phyloP scores from a whole-genome alignment of 1,140 invertebrate genomes.

The Latrodectus geometricus region DNA sequence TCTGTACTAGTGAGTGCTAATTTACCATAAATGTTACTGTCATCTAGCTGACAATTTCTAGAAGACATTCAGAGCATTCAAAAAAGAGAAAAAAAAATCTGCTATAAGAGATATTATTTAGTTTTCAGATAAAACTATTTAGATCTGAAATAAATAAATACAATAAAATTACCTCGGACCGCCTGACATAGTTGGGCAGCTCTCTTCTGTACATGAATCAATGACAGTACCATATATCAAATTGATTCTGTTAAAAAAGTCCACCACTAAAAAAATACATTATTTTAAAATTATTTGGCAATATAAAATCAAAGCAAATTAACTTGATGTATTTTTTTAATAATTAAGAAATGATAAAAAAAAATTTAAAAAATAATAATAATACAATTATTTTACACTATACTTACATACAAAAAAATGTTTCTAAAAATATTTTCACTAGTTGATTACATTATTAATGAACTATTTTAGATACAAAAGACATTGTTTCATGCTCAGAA shows the following conservation, averaged over 20 bases:
- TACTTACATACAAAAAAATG: neutral
- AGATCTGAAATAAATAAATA: neutral
- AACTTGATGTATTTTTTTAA: neutral
- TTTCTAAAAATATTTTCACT: neutral
- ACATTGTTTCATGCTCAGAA: too few species aligned
- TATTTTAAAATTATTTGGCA: neutral
- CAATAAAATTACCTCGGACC: slow-evolving; percentile 70
- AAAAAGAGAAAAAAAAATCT: too few species aligned
- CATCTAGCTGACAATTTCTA: too few species aligned
- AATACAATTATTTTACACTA: neutral
- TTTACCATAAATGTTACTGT: too few species aligned
- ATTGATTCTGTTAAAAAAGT: slow-evolving; percentile 97
- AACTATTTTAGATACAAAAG: too few species aligned
- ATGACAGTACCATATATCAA: slow-evolving; percentile 91
- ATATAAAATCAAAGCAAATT: neutral
- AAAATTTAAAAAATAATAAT: neutral
- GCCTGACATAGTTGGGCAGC: slow-evolving; percentile 93
- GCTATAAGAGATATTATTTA: too few species aligned
- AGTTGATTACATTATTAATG: too few species aligned
- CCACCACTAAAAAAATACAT: slow-evolving; percentile 80
- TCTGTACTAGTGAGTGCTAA: too few species aligned
- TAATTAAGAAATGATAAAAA: neutral
- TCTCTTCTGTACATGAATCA: slow-evolving; percentile 86
- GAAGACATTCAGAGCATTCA: too few species aligned
- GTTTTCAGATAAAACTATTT: neutral